phyloP scores from a whole-genome alignment of 1,140 invertebrate species.

The Bathynomus jamesi region DNA sequence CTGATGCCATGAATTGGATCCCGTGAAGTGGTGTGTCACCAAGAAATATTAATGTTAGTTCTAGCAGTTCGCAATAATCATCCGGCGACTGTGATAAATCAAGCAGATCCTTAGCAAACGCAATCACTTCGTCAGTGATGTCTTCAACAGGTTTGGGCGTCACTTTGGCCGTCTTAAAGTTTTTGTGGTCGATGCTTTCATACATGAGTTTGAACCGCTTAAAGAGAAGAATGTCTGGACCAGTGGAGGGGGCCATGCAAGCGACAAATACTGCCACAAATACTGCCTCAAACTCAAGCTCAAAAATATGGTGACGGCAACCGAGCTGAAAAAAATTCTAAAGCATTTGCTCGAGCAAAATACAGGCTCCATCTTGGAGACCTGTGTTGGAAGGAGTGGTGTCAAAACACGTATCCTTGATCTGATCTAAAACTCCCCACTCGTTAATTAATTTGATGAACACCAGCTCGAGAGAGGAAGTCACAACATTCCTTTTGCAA shows the following conservation, averaged over 20 bases:
- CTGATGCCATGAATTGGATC: not conserved
- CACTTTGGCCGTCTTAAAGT: too few relatives aligned
- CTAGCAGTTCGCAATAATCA: slow-evolving; percentile 1
- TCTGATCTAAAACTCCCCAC: not conserved
- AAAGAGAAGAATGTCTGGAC: not conserved
- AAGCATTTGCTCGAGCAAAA: not conserved
- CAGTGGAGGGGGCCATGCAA: not conserved
- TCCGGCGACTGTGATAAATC: not conserved
- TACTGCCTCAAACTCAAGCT: not conserved
- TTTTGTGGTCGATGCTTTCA: too few relatives aligned
- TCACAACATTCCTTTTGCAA: too few relatives aligned
- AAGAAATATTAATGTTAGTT: not conserved
- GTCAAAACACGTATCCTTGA: not conserved
- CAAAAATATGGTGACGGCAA: not conserved
- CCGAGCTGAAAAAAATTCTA: not conserved
- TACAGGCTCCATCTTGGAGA: not conserved
- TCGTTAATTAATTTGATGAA: not conserved
- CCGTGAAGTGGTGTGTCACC: not conserved
- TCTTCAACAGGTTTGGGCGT: not conserved
- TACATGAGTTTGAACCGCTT: not conserved
- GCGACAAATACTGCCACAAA: not conserved
- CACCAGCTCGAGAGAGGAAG: too few relatives aligned
- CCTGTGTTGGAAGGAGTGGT: slow-evolving; percentile 2
- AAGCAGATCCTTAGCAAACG: not conserved
- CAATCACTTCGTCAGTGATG: not conserved